Evolutionary conservation across 1,140 invertebrate genomes (phyloP).

Genomic region (Pseudomyrmex dendroicus): DNA sequence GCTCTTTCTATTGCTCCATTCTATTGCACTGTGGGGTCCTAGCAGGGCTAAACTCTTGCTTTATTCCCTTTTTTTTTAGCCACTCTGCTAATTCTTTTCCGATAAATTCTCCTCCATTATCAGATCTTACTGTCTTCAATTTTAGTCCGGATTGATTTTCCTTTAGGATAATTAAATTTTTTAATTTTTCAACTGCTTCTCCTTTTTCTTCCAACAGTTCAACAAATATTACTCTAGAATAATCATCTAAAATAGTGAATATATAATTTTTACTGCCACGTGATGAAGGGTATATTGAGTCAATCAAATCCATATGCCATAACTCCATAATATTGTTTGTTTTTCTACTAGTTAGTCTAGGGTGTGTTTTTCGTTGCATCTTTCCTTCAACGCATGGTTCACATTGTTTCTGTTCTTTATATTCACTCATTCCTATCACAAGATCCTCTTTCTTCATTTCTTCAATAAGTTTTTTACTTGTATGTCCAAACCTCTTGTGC

Average conservation of each 20-base stretch:
- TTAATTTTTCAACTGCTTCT: background rate
- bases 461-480: background rate
- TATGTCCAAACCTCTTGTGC: no score
- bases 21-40: slow-evolving; percentile 35
- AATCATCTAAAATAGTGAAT: background rate
- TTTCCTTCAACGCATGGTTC: background rate
- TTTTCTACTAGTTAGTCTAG: background rate
- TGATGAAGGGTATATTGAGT: background rate
- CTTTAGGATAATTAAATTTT: background rate
- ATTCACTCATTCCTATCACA: background rate
- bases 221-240: background rate
- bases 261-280: slow-evolving; percentile 18
- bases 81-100: background rate
- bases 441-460: slow-evolving; percentile 5
- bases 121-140: background rate
- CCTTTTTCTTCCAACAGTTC: background rate
- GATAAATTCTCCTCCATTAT: slow-evolving; percentile 12
- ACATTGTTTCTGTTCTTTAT: background rate
- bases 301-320: background rate
- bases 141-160: background rate
- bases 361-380: background rate
- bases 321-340: background rate
- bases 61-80: background rate
- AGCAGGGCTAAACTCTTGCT: slow-evolving; percentile 12
- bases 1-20: slow-evolving; percentile 7